These are phyloP conservation scores for Rattus norvegicus DNA, from an alignment of 2,113 vertebrate genomes.

Conservation along the genomic window GRCr8 NC_086026.1:88963501-88964000, in stretches of 20 bases:
- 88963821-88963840: background rate
- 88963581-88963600: background rate
- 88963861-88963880: background rate
- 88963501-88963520: too few relatives aligned
- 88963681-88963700: background rate
- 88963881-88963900: background rate
- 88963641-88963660: background rate
- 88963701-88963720: background rate
- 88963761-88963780: background rate
- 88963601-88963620: background rate
- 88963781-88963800: background rate
- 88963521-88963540: too few relatives aligned
- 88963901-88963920: background rate
- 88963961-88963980: slow-evolving; percentile 26
- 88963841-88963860: background rate
- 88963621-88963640: too few relatives aligned
- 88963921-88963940: background rate
- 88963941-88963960: background rate
- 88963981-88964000: slow-evolving; percentile 32
- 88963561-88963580: too few relatives aligned
- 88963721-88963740: background rate
- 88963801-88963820: too few relatives aligned
- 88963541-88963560: too few relatives aligned
- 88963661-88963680: background rate
- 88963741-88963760: background rate